phyloP scores from a whole-genome alignment of 2,888 invertebrate genomes.

The Cryptocephalus primarius region DNA sequence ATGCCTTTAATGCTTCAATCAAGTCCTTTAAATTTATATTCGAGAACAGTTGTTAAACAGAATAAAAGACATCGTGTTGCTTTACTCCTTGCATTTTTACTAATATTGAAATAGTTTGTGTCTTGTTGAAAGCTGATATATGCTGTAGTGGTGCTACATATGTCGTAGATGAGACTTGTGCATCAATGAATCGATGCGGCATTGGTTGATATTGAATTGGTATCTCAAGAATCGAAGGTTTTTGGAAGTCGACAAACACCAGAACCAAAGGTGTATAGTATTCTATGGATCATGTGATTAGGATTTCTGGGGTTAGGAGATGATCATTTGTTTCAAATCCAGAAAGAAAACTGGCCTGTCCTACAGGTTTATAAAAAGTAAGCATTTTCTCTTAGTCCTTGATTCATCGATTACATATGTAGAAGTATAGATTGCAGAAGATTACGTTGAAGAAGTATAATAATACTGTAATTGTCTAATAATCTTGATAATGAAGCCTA shows the following conservation, averaged over 20 bases:
- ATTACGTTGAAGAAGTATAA: no score
- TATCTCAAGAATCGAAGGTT: background rate
- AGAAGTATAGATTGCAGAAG: background rate
- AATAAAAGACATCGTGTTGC: background rate
- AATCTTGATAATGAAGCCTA: no score
- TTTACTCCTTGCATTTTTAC: background rate
- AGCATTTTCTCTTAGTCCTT: background rate
- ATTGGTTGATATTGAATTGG: background rate
- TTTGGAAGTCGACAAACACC: background rate
- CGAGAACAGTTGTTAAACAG: no score
- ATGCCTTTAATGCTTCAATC: no score
- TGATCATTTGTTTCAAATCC: constrained; percentile 1
- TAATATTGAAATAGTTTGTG: background rate
- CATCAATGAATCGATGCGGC: background rate
- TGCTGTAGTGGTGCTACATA: background rate
- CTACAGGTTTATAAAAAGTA: background rate
- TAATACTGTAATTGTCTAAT: no score
- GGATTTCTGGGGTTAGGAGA: background rate
- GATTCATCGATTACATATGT: background rate
- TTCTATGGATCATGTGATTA: background rate
- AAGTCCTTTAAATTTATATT: no score
- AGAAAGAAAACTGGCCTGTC: background rate
- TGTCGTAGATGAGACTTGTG: no score
- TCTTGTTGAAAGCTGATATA: background rate
- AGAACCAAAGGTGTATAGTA: background rate